phyloP scores from a whole-genome alignment of 2,113 vertebrate species.

The Glaucidium brasilianum region DNA sequence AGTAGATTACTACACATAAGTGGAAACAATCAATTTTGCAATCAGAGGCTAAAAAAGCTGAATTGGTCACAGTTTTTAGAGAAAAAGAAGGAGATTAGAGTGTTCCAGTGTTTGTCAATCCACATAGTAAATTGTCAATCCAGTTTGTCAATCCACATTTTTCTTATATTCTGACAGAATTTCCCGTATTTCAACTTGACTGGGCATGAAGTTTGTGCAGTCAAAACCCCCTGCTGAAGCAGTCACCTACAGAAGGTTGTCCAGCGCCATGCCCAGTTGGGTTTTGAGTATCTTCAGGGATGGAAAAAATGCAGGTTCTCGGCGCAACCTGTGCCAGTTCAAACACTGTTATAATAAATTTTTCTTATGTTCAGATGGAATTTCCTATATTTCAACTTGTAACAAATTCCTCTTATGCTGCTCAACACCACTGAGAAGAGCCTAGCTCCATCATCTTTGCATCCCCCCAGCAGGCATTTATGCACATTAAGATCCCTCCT shows the following conservation, averaged over 20 bases:
- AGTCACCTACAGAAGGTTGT: neutral
- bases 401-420: neutral
- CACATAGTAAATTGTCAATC: neutral
- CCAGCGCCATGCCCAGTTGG: neutral
- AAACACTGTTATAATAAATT: neutral
- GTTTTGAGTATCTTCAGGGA: neutral
- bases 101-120: neutral
- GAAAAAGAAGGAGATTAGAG: neutral
- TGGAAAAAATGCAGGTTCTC: neutral
- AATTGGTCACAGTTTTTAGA: neutral
- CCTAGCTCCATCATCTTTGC: neutral
- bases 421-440: neutral
- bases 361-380: neutral
- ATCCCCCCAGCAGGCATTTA: neutral
- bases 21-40: neutral
- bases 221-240: accelerated
- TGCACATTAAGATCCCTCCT: neutral
- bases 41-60: neutral
- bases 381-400: neutral
- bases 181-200: neutral
- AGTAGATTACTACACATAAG: neutral
- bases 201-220: neutral
- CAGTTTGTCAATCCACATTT: too few species aligned
- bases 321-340: neutral
- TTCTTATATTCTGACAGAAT: neutral